phyloP scores from a whole-genome alignment of 1,140 invertebrate species.

The Bombus picipes region DNA sequence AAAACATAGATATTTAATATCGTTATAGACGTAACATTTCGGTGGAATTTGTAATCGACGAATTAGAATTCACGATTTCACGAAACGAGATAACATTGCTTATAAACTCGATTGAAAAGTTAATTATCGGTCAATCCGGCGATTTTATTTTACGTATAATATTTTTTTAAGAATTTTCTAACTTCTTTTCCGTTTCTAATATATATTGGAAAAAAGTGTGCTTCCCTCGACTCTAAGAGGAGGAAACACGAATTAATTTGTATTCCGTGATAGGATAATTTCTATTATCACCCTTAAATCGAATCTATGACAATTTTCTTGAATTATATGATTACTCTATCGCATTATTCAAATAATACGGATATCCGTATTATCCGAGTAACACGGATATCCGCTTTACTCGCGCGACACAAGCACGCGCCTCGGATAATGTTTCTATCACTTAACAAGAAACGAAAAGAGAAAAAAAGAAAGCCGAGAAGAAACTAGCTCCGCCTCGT shows the following conservation, averaged over 20 bases:
- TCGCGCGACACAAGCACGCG: constrained; percentile 35
- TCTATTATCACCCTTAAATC: constrained; percentile 47
- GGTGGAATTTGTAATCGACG: not conserved
- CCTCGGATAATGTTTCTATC: constrained; percentile 17
- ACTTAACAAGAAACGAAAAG: not conserved
- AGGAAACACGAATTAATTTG: constrained; percentile 13
- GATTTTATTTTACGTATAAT: not conserved
- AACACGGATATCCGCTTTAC: constrained; percentile 36
- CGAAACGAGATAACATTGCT: not conserved
- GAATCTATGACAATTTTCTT: constrained; percentile 55
- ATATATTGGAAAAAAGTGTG: not conserved
- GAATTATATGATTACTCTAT: constrained; percentile 55
- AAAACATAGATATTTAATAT: not conserved
- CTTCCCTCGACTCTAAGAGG: not conserved
- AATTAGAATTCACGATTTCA: not conserved
- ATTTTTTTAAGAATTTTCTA: not conserved
- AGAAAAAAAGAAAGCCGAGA: too few species aligned
- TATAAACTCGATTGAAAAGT: not conserved
- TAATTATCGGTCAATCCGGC: not conserved
- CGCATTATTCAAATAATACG: constrained; percentile 55
- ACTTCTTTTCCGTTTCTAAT: too few species aligned
- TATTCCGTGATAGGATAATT: constrained; percentile 43
- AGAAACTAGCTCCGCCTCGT: not conserved
- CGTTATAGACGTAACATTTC: not conserved
- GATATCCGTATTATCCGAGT: constrained; percentile 52